Evolutionary conservation across 1,140 invertebrate genomes (phyloP).

Genomic region (Episyrphus balteatus): DNA sequence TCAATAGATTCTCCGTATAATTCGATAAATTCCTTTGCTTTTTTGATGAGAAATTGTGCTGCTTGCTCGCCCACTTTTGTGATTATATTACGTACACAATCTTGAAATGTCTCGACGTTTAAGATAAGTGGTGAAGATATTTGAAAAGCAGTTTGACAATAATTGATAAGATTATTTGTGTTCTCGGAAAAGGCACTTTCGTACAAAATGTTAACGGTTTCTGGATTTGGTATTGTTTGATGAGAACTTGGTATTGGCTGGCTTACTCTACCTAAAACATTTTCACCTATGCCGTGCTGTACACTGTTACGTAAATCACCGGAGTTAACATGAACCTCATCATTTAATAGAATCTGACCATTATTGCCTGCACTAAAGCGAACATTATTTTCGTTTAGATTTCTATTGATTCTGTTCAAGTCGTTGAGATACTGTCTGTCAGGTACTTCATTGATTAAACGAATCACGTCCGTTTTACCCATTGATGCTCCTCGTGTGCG

Average conservation of each 20-base stretch:
- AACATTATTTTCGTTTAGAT: conserved; percentile 18
- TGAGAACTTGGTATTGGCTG: conserved; percentile 9
- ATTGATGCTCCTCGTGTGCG: conserved; percentile 12
- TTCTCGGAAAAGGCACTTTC: too few species aligned
- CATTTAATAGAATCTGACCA: conserved; percentile 17
- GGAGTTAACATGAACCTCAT: conserved; percentile 13
- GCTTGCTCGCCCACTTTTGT: too few species aligned
- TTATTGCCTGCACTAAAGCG: conserved; percentile 13
- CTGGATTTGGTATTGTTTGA: too few species aligned
- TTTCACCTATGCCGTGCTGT: conserved; percentile 19
- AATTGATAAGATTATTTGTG: too few species aligned
- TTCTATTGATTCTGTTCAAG: conserved; percentile 24
- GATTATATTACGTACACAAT: too few species aligned
- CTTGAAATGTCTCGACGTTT: too few species aligned
- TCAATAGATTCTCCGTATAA: too few species aligned
- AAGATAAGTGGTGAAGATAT: too few species aligned
- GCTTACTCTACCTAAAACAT: conserved; percentile 13
- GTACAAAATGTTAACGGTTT: too few species aligned
- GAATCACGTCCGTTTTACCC: conserved; percentile 27
- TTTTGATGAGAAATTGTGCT: too few species aligned
- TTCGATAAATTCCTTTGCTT: too few species aligned
- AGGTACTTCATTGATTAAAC: conserved; percentile 25
- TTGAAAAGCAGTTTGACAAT: too few species aligned
- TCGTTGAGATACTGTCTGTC: conserved; percentile 26
- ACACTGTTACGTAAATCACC: conserved; percentile 18